phyloP scores from a whole-genome alignment of 1,140 invertebrate genomes.

The Choristoneura fumiferana region DNA sequence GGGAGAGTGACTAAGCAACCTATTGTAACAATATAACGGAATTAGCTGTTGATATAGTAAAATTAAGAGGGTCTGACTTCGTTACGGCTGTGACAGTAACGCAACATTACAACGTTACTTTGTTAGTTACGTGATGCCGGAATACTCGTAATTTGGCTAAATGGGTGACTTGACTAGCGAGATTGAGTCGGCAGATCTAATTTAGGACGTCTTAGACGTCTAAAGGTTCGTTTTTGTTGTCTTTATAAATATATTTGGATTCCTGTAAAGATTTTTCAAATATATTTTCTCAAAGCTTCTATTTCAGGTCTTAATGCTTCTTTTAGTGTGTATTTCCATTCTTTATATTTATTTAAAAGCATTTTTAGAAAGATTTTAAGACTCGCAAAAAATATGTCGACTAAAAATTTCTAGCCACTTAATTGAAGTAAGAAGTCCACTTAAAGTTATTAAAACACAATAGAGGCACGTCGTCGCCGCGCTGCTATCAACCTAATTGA shows the following conservation, averaged over 20 bases:
- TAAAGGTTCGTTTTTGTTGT: neutral
- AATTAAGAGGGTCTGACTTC: constrained; percentile 26
- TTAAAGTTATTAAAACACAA: constrained; percentile 63
- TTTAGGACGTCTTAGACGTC: neutral
- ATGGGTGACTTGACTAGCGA: neutral
- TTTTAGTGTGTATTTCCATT: no score
- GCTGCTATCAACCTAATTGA: constrained; percentile 55
- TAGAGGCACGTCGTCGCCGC: constrained; percentile 32
- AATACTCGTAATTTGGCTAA: neutral
- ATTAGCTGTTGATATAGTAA: constrained; percentile 32
- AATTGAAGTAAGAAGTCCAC: constrained; percentile 48
- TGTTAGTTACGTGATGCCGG: constrained; percentile 2
- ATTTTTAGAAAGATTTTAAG: no score
- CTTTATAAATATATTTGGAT: no score
- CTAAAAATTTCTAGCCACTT: constrained; percentile 20
- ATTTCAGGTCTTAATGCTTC: no score
- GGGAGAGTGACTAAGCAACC: constrained; percentile 36
- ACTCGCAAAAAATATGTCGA: no score
- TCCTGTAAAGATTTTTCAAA: no score
- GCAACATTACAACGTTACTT: constrained; percentile 10
- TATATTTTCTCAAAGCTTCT: no score
- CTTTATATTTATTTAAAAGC: no score
- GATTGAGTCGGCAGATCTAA: neutral
- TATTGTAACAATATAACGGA: constrained; percentile 30
- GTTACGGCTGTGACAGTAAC: constrained; percentile 15